phyloP scores from a whole-genome alignment of 2,113 vertebrate genomes.

The Alethe castanea region DNA sequence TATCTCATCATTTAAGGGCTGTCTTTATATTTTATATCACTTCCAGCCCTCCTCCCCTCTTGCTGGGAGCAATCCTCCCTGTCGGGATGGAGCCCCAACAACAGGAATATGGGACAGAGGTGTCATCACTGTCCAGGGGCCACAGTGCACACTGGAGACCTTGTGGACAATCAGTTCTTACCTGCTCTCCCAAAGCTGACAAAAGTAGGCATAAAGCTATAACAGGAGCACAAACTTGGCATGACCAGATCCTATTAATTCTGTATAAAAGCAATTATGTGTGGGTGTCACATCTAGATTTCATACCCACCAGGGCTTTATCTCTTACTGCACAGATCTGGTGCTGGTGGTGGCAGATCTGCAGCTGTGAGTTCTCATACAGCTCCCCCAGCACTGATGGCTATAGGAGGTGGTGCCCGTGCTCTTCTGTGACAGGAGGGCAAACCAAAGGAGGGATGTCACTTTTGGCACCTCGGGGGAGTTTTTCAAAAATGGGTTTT shows the following conservation, averaged over 20 bases:
- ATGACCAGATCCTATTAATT: background rate
- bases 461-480: background rate
- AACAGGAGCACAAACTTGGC: background rate
- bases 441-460: background rate
- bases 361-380: background rate
- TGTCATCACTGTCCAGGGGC: background rate
- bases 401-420: background rate
- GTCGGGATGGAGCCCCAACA: background rate
- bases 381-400: background rate
- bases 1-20: background rate
- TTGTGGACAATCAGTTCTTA: rapidly evolving
- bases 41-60: background rate
- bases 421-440: background rate
- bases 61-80: background rate
- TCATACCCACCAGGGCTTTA: background rate
- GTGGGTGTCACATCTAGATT: background rate
- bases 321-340: background rate
- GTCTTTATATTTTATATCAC: background rate
- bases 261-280: background rate
- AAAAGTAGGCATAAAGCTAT: background rate
- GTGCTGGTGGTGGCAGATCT: rapidly evolving
- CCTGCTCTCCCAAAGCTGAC: background rate
- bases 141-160: rapidly evolving
- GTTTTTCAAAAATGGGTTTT: background rate
- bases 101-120: background rate